Evolutionary conservation across 2,888 invertebrate species (phyloP).

Genomic region (Zygogramma bicolorata): DNA sequence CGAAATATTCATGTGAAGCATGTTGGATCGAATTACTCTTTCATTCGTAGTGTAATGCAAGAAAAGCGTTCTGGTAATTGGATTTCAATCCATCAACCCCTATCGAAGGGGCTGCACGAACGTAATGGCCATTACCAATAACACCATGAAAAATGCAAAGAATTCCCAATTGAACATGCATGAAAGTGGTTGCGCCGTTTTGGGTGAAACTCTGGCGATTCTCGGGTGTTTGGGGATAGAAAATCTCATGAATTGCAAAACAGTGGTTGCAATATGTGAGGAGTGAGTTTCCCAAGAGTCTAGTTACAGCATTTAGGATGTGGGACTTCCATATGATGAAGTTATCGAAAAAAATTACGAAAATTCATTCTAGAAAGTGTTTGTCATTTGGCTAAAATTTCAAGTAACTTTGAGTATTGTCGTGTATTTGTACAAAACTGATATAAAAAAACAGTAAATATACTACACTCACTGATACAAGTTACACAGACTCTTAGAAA

Average conservation of each 20-base stretch:
- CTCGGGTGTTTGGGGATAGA: constrained; percentile 42
- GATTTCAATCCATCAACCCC: constrained; percentile 45
- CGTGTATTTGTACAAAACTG: too few relatives aligned
- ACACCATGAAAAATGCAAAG: constrained; percentile 55
- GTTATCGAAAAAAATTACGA: too few relatives aligned
- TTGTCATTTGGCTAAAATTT: too few relatives aligned
- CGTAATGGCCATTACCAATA: constrained; percentile 56
- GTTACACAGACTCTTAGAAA: too few relatives aligned
- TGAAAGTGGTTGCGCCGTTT: constrained; percentile 54
- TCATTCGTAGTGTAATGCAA: constrained; percentile 6
- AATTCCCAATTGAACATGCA: constrained; percentile 54
- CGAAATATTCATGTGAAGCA: neutral
- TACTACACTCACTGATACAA: too few relatives aligned
- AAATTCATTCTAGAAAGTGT: too few relatives aligned
- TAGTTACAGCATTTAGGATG: too few relatives aligned
- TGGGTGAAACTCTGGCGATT: constrained; percentile 54
- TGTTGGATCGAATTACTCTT: neutral
- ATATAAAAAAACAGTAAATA: too few relatives aligned
- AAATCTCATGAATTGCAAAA: neutral
- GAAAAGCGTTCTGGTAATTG: constrained; percentile 28
- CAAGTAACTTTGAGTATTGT: too few relatives aligned
- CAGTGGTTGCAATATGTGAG: neutral
- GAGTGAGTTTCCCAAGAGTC: neutral
- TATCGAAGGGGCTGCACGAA: constrained; percentile 37
- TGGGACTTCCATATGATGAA: too few relatives aligned